Conservation (phyloP, 1,140 invertebrate genomes). For the Campoletis sonorensis region DNA sequence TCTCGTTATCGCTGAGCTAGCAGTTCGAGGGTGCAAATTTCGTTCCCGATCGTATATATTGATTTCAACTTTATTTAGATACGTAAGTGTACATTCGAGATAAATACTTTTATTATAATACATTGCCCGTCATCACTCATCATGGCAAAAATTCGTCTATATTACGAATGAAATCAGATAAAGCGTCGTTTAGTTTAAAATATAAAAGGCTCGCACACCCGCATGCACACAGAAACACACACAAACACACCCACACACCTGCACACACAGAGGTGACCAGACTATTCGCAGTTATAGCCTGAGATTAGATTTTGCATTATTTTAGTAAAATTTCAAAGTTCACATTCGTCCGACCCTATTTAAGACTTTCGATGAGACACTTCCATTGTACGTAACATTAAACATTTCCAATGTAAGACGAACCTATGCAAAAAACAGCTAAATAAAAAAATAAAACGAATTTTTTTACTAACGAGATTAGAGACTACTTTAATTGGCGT, state of each 20-base stretch:
- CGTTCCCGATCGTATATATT: too few species aligned
- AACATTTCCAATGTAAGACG: too few species aligned
- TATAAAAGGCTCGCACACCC: background rate
- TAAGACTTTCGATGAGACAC: too few species aligned
- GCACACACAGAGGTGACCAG: background rate
- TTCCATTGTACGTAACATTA: too few species aligned
- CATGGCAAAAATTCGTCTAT: constrained; percentile 11
- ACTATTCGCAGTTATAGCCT: background rate
- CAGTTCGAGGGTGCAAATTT: too few species aligned
- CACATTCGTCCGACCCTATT: background rate
- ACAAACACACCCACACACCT: background rate
- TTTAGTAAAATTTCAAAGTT: background rate
- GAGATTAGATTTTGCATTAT: background rate
- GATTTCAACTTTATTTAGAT: background rate
- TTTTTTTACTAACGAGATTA: too few species aligned
- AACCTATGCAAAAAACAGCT: too few species aligned
- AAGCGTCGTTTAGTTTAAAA: constrained; percentile 26
- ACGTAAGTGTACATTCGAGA: constrained; percentile 22
- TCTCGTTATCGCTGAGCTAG: background rate
- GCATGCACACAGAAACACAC: too few species aligned
- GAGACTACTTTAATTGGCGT: too few species aligned
- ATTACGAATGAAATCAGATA: constrained; percentile 31
- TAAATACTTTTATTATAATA: constrained; percentile 49
- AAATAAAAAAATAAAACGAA: too few species aligned
- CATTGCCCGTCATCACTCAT: constrained; percentile 32